phyloP scores from a whole-genome alignment of 2,888 invertebrate species.

The Torymus aiolomorphi region DNA sequence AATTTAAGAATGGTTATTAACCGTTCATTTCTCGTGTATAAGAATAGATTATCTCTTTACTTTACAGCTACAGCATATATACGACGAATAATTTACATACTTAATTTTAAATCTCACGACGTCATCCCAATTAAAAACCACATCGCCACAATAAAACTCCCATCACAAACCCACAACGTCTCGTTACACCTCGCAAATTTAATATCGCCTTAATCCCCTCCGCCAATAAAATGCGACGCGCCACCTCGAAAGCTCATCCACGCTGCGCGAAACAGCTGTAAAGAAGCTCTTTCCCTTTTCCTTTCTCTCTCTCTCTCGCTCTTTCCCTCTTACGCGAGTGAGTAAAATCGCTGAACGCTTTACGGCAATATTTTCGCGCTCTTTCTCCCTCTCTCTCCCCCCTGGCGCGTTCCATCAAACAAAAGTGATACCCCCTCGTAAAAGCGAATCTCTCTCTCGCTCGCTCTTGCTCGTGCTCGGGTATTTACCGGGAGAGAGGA shows the following conservation, averaged over 20 bases:
- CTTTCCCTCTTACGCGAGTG: not conserved
- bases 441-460: constrained; percentile 37
- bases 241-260: too few species aligned
- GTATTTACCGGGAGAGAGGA: constrained; percentile 48
- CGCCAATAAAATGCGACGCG: too few species aligned
- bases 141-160: too few species aligned
- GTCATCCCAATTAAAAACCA: too few species aligned
- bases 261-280: constrained; percentile 30
- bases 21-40: too few species aligned
- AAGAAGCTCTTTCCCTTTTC: not conserved
- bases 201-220: constrained; percentile 17
- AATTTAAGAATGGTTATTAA: too few species aligned
- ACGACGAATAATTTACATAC: too few species aligned
- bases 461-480: not conserved
- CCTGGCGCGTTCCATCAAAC: constrained; percentile 48
- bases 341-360: constrained; percentile 35
- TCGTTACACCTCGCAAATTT: constrained; percentile 10
- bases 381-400: not conserved
- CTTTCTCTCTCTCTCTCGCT: too few species aligned
- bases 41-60: too few species aligned
- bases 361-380: constrained; percentile 45
- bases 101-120: too few species aligned
- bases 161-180: too few species aligned
- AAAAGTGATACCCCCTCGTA: constrained; percentile 54
- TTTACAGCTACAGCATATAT: too few species aligned